Evolutionary conservation across 1,140 invertebrate species (phyloP), one percentile per base, ranked within the genome.

Genomic region (Teleopsis dalmanni): DNA sequence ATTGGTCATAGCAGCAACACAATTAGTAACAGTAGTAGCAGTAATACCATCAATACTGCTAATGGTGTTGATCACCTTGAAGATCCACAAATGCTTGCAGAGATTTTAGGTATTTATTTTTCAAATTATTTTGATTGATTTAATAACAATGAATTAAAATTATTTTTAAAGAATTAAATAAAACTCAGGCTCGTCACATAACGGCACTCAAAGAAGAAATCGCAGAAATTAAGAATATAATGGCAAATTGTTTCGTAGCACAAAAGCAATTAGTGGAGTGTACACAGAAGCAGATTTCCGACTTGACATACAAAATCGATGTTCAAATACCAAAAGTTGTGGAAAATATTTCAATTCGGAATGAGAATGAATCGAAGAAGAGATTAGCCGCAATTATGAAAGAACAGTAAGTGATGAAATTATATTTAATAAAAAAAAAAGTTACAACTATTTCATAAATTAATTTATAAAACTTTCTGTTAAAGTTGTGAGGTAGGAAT

Each of bases 281-380:
- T 47, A 62, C 13, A 50, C 62, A 67, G 22, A 67, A n/a, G n/a
- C n/a, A 43, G 46, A 53, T 68, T 16, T 57, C 55, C 18, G 62
- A 68, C 35, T 47, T 68, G 44, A 58, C 59, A n/a, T 65, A 59
- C 26, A 68, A 69, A 53, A 55, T 67, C 25, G 65, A 69, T 52
- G 65, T 65, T 60, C 62, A 67, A 38, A 19, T 69, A 23, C 65
- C 63, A 18, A 69, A 70, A 41, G 46, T 68, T 1, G 62, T 71
- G 58, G 68, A 71, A 42, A 57, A 66, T 29, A 66, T 65, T 57
- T 53, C 70, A 3, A 61, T 59, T 42, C 63, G 73, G 29, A 70
- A 73, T 51, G 72, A 76, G 40, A 57, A 72, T 33, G 73, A 76
- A 50, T 71, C 74, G 13, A 58, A 59, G 14, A 59, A 58, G 40